Evolutionary conservation across 2,113 vertebrate species (phyloP).

Genomic region (Entelurus aequoreus): DNA sequence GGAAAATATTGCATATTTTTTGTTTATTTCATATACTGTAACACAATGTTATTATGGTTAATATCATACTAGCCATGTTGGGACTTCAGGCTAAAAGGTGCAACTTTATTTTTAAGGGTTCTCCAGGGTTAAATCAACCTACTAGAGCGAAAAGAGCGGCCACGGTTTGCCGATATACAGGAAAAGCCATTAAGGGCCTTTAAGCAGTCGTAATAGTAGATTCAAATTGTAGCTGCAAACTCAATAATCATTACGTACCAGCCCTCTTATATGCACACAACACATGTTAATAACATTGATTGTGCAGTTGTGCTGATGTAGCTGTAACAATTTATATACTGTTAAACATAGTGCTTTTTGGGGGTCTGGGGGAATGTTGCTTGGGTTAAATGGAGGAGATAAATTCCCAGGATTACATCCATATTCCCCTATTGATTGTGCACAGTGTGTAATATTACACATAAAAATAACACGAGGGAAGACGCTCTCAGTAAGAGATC

Average conservation of each 20-base stretch:
- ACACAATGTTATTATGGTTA: no score
- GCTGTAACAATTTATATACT: constrained; percentile 4
- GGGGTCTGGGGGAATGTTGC: neutral
- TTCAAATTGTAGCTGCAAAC: constrained; percentile 54
- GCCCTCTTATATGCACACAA: constrained; percentile 45
- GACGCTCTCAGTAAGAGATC: neutral
- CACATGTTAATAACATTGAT: constrained; percentile 49
- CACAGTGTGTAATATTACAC: constrained; percentile 26
- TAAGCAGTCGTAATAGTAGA: constrained; percentile 58
- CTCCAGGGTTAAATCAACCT: neutral
- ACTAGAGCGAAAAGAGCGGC: constrained; percentile 1
- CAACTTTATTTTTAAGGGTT: no score
- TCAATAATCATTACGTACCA: constrained; percentile 57
- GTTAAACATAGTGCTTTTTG: constrained; percentile 14
- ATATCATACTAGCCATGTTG: no score
- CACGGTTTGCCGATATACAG: constrained; percentile 25
- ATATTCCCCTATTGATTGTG: constrained; percentile 34
- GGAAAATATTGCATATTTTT: no score
- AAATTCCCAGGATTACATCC: constrained; percentile 36
- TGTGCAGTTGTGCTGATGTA: constrained; percentile 1
- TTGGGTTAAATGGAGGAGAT: constrained; percentile 29
- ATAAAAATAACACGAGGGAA: constrained; percentile 5
- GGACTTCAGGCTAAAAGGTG: no score
- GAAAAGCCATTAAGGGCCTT: constrained; percentile 52
- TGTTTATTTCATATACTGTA: no score